These are phyloP conservation scores for Drosophila pallidifrons DNA, from an alignment of 1,140 invertebrate genomes.

Conservation along the genomic window DNA sequence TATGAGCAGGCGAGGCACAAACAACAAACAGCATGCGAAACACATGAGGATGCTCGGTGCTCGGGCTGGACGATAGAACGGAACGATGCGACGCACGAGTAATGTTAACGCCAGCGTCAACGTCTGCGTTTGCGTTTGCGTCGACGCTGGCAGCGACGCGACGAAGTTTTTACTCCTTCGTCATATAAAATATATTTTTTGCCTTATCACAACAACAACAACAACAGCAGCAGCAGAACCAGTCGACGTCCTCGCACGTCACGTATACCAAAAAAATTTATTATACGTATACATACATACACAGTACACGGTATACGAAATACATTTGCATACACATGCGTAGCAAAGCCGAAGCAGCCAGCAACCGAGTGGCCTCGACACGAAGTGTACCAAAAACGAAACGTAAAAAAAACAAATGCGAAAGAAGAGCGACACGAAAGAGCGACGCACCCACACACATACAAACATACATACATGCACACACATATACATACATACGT, in stretches of 20 bases:
- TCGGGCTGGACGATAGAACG: conserved; percentile 43
- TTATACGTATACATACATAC: conserved; percentile 20
- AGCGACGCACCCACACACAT: conserved; percentile 58
- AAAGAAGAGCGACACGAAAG: conserved; percentile 68
- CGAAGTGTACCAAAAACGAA: conserved; percentile 44
- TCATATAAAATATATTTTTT: conserved; percentile 79
- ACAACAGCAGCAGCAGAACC: conserved; percentile 38
- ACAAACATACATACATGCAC: conserved; percentile 40
- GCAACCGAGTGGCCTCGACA: conserved; percentile 41
- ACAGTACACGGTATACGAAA: conserved; percentile 59
- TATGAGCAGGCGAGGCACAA: conserved; percentile 69
- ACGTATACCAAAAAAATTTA: conserved; percentile 79
- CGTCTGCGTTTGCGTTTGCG: conserved; percentile 19
- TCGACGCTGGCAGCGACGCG: conserved; percentile 32
- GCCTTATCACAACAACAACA: conserved; percentile 72
- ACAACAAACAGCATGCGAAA: conserved; percentile 71
- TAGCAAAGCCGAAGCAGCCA: conserved; percentile 52
- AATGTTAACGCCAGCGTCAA: conserved; percentile 20
- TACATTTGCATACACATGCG: conserved; percentile 81
- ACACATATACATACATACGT: conserved; percentile 57
- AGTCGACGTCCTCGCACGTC: conserved; percentile 74
- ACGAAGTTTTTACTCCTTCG: conserved; percentile 72
- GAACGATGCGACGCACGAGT: conserved; percentile 42
- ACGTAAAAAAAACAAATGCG: conserved; percentile 3
- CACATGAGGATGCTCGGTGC: conserved; percentile 74